Conservation (phyloP, 2,113 vertebrate species). For the Oncorhynchus gorbuscha region DNA sequence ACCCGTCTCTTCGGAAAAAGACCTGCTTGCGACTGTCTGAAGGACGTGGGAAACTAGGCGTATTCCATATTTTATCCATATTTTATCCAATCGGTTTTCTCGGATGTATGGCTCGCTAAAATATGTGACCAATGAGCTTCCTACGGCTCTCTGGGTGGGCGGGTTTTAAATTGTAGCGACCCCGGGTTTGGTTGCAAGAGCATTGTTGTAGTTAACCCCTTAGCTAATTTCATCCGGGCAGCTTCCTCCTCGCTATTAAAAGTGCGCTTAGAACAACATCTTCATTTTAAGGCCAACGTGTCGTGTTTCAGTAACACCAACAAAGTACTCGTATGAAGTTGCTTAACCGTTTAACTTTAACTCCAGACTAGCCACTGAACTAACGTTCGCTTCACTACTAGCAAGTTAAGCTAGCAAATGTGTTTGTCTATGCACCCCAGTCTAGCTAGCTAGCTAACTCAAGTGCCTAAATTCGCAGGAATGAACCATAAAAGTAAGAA, state of each 20-base stretch:
- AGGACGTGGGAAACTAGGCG: neutral
- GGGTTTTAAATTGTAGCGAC: slow-evolving; percentile 7
- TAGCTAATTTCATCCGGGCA: neutral
- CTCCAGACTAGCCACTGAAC: neutral
- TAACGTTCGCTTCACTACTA: neutral
- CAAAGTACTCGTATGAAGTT: too few relatives aligned
- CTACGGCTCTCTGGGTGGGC: slow-evolving; percentile 5
- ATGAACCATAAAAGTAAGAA: slow-evolving; percentile 99
- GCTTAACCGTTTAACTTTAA: neutral
- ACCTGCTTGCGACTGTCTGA: neutral
- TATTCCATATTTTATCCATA: neutral
- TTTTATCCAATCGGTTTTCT: slow-evolving; percentile 44
- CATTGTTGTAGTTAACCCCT: slow-evolving; percentile 8
- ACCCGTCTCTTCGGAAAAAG: neutral
- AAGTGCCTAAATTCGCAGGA: slow-evolving; percentile 23
- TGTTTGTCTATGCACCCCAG: slow-evolving; percentile 2
- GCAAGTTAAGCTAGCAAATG: slow-evolving; percentile 36
- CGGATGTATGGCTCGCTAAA: neutral
- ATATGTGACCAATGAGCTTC: too few relatives aligned
- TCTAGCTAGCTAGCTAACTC: slow-evolving; percentile 43
- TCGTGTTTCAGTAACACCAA: neutral
- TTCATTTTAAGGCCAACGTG: neutral
- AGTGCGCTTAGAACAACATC: neutral
- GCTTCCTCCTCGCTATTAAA: neutral
- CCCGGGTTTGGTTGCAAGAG: slow-evolving; percentile 16